Conservation (phyloP, 2,113 vertebrate species). For the Paratilapia polleni region DNA sequence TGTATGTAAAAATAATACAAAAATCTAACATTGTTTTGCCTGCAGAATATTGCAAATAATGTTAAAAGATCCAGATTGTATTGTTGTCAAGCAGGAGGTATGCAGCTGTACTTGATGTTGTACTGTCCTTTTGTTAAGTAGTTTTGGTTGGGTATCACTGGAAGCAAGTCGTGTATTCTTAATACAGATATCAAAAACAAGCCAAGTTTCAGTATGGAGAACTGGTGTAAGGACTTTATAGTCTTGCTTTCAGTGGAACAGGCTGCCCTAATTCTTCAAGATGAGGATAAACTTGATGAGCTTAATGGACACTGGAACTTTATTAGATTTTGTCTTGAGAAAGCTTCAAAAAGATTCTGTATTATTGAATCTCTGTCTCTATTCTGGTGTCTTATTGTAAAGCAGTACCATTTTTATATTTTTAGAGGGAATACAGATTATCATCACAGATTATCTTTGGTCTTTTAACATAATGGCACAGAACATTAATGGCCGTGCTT, state of each 20-base stretch:
- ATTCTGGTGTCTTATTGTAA: neutral
- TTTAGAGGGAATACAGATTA: neutral
- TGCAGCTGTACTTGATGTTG: neutral
- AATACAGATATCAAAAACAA: neutral
- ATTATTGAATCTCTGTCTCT: neutral
- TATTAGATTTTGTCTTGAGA: neutral
- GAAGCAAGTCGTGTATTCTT: neutral
- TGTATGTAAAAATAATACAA: neutral
- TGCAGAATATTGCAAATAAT: neutral
- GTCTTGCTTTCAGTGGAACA: neutral
- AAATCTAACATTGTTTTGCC: neutral
- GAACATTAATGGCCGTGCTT: neutral
- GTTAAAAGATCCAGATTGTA: neutral
- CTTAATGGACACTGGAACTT: conserved; percentile 2
- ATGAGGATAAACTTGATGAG: neutral
- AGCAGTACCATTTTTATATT: neutral
- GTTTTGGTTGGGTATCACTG: neutral
- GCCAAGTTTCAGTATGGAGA: neutral
- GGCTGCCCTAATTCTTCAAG: neutral
- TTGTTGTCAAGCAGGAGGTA: neutral
- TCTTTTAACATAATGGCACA: neutral
- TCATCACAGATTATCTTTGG: conserved; percentile 4
- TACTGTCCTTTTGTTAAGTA: neutral
- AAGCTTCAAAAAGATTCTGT: neutral
- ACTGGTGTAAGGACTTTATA: neutral